Conservation (phyloP, 2,888 invertebrate species). For the Hydrotaea cyrtoneurina region DNA sequence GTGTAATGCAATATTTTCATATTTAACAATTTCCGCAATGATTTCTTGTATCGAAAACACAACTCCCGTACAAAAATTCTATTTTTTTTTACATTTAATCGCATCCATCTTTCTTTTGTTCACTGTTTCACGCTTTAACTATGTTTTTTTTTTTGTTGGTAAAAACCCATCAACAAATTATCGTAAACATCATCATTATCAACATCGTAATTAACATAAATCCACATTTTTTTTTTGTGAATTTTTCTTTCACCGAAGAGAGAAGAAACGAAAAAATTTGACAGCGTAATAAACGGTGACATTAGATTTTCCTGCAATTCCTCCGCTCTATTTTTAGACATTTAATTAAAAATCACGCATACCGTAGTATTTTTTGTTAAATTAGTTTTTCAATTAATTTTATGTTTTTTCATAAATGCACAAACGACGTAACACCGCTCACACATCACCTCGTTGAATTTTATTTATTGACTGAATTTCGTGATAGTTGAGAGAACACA, state of each 20-base stretch:
- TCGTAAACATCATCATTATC: neutral
- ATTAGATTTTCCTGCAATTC: no score
- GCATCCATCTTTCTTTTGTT: neutral
- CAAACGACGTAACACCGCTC: slow-evolving; percentile 6
- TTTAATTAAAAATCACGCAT: no score
- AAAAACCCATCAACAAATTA: slow-evolving; percentile 16
- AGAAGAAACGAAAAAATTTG: neutral
- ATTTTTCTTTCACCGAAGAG: neutral
- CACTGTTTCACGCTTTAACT: neutral
- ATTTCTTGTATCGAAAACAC: slow-evolving; percentile 31
- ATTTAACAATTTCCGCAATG: slow-evolving; percentile 6
- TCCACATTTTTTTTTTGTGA: neutral
- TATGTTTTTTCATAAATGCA: slow-evolving; percentile 11
- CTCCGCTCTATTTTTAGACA: no score
- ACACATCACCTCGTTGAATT: neutral
- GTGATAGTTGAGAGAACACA: neutral
- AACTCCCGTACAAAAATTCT: no score
- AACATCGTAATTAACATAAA: slow-evolving; percentile 30
- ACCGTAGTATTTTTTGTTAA: neutral
- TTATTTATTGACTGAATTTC: no score
- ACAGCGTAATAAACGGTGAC: no score
- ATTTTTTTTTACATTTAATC: no score
- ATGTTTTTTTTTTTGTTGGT: no score
- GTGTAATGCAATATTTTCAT: slow-evolving; percentile 45
- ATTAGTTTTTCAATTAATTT: neutral